Percentiles rank a stretch among this genome's conserved stretches.
phyloP scores from a whole-genome alignment of 2,797 vertebrate species.

The Gallirallus australis region DNA sequence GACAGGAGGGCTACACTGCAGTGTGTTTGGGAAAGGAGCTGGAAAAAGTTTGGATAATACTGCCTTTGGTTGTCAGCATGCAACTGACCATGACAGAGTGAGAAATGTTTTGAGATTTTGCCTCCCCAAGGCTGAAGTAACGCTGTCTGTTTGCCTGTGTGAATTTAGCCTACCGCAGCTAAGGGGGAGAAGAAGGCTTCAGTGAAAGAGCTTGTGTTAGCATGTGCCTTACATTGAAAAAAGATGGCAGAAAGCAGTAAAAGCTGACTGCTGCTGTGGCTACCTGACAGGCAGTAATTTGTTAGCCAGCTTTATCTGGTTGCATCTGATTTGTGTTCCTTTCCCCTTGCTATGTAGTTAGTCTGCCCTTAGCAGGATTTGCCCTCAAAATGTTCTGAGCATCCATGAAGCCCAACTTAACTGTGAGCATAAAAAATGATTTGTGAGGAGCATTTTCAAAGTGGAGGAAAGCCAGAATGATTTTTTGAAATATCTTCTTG shows the following conservation, averaged over 20 bases:
- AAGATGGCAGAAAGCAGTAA: background rate
- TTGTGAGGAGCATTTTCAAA: background rate
- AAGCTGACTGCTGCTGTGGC: background rate
- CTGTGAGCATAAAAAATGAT: background rate
- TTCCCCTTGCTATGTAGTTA: background rate
- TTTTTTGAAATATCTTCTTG: background rate
- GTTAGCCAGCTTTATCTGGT: background rate
- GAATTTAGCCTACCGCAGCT: background rate
- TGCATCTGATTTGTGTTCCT: background rate
- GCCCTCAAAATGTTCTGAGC: background rate
- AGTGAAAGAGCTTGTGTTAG: background rate
- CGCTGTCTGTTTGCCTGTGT: fast-evolving
- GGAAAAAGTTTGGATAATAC: background rate
- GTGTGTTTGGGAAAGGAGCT: background rate
- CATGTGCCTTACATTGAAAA: background rate
- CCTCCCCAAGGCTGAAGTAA: background rate
- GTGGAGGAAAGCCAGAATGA: background rate
- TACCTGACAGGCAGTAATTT: background rate
- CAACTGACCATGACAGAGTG: background rate
- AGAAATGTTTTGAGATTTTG: background rate
- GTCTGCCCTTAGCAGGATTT: background rate
- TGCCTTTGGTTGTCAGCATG: background rate
- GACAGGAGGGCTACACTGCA: background rate
- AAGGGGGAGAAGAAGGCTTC: background rate
- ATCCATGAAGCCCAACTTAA: background rate